Conservation (phyloP, 2,113 vertebrate genomes). For the Eidolon helvum region DNA sequence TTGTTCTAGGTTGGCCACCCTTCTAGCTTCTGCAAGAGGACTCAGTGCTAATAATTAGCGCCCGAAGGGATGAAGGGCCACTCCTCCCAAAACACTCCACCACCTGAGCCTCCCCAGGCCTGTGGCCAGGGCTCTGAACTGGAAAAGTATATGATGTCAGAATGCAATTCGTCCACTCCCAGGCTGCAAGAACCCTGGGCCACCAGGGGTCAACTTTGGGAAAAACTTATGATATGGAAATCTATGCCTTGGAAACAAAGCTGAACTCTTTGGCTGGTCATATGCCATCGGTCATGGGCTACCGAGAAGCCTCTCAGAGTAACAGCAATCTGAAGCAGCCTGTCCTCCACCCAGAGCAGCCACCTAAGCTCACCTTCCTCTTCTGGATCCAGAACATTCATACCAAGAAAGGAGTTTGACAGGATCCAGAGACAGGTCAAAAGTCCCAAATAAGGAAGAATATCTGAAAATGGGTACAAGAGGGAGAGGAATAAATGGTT, state of each 20-base stretch:
- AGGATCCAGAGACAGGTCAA: not conserved
- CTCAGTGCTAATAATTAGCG: not conserved
- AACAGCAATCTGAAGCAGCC: not conserved
- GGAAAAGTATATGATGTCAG: not conserved
- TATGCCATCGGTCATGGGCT: not conserved
- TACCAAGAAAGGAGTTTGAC: not conserved
- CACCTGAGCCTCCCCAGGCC: not conserved
- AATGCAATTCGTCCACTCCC: not conserved
- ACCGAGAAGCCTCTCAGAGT: not conserved
- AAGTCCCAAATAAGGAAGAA: constrained; percentile 45
- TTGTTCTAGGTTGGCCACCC: not conserved
- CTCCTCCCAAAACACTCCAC: not conserved
- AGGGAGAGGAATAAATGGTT: not conserved
- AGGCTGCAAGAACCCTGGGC: not conserved
- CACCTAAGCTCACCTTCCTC: not conserved
- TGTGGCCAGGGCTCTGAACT: not conserved
- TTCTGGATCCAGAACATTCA: not conserved
- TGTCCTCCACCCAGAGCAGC: not conserved
- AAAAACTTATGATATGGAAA: not conserved
- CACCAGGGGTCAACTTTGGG: not conserved
- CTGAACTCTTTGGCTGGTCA: not conserved
- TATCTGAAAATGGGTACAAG: not conserved
- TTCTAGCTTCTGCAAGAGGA: not conserved
- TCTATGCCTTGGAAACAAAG: not conserved
- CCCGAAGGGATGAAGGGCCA: not conserved